Evolutionary conservation across 2,888 invertebrate species (phyloP).

Genomic region (Hypolimnas misippus): DNA sequence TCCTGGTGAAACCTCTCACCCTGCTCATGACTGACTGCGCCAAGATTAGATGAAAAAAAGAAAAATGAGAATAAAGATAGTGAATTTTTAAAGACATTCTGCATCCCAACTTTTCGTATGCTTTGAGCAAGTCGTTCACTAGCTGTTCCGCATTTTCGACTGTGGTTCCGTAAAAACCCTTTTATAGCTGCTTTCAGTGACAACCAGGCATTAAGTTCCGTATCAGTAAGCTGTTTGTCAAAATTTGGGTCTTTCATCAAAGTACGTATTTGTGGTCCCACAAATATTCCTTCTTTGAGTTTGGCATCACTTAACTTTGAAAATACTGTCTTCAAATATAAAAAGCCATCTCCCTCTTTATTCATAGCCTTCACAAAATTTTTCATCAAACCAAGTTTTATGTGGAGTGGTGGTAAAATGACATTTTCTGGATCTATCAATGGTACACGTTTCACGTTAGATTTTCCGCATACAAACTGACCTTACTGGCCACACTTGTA

Average conservation of each 20-base stretch:
- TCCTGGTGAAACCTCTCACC: constrained; percentile 12
- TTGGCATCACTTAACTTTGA: neutral
- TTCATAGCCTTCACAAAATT: neutral
- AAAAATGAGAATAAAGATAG: constrained; percentile 5
- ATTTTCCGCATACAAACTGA: neutral
- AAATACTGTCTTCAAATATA: neutral
- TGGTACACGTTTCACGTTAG: neutral
- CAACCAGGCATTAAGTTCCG: neutral
- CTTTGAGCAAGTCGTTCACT: constrained; percentile 4
- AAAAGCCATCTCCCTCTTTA: neutral
- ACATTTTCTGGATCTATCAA: no score
- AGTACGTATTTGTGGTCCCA: neutral
- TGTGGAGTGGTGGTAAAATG: constrained; percentile 3
- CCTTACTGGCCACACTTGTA: neutral
- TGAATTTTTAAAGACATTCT: constrained; percentile 7
- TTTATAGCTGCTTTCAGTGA: neutral
- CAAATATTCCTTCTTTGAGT: neutral
- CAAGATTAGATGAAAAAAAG: constrained; percentile 8
- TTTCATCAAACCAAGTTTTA: neutral
- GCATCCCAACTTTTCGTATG: constrained; percentile 9
- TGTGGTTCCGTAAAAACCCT: neutral
- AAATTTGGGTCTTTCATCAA: neutral
- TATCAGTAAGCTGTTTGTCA: neutral
- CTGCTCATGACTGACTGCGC: constrained; percentile 1
- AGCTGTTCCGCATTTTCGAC: constrained; percentile 8